A percentile compares a stretch with the other conserved stretches of the same genome.
phyloP scores from a whole-genome alignment of 2,888 invertebrate species.

The Tetramorium bicarinatum region DNA sequence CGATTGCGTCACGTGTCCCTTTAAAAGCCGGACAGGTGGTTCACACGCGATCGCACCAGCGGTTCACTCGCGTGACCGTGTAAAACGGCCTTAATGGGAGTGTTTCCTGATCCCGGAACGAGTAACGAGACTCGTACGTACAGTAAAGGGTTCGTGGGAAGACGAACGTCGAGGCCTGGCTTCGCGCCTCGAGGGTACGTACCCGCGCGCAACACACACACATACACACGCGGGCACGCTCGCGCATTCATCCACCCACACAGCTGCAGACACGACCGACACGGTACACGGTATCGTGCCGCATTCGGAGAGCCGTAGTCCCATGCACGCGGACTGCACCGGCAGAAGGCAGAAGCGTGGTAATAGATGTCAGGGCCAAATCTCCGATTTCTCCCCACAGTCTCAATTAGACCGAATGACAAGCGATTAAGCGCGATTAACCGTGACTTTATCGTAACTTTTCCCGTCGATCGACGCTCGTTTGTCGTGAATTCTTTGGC shows the following conservation, averaged over 20 bases:
- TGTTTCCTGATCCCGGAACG: slow-evolving; percentile 76
- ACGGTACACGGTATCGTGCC: slow-evolving; percentile 11
- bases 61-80: slow-evolving; percentile 62
- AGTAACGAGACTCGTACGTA: slow-evolving; percentile 73
- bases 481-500: neutral
- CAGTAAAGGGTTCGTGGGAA: slow-evolving; percentile 74
- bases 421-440: slow-evolving; percentile 80
- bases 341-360: slow-evolving; percentile 71
- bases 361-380: slow-evolving; percentile 85
- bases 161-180: slow-evolving; percentile 73
- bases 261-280: slow-evolving; percentile 4
- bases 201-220: slow-evolving; percentile 50
- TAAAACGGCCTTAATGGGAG: slow-evolving; percentile 76
- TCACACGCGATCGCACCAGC: slow-evolving; percentile 31
- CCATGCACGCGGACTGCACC: slow-evolving; percentile 41
- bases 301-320: slow-evolving; percentile 55
- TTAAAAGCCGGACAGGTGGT: slow-evolving; percentile 37
- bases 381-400: slow-evolving; percentile 74
- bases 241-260: neutral
- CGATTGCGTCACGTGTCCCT: neutral
- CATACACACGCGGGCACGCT: slow-evolving; percentile 8
- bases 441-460: slow-evolving; percentile 65
- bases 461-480: slow-evolving; percentile 13
- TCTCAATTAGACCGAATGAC: slow-evolving; percentile 84
- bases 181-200: slow-evolving; percentile 66